Percentiles rank a stretch among this genome's conserved stretches.
Evolutionary conservation across 2,797 vertebrate species (phyloP).

Genomic region (Pipistrellus pygmaeus): DNA sequence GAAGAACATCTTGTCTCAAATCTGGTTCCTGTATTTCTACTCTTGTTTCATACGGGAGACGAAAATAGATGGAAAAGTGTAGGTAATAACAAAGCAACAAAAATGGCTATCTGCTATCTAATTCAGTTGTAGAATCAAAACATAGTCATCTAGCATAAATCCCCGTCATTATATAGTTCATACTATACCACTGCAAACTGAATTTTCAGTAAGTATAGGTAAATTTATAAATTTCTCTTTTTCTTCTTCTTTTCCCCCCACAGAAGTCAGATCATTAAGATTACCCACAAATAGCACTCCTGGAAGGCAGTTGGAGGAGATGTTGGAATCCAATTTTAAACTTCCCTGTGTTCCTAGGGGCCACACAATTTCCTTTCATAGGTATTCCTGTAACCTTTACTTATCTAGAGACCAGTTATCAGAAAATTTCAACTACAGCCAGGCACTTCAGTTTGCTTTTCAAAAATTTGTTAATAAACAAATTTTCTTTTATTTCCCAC

Average conservation of each 20-base stretch:
- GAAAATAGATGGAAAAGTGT: not conserved
- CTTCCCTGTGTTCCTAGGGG: not conserved
- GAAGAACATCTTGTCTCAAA: not conserved
- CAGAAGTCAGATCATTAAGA: not conserved
- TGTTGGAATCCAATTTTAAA: not conserved
- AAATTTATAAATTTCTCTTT: not conserved
- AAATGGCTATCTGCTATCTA: not conserved
- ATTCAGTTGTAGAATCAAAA: not conserved
- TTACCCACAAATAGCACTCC: not conserved
- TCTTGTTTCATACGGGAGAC: not conserved
- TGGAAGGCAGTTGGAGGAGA: not conserved
- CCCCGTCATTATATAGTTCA: not conserved
- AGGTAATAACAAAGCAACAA: not conserved
- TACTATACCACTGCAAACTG: not conserved
- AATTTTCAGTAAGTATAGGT: not conserved
- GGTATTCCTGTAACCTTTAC: not conserved
- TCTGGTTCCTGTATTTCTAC: not conserved
- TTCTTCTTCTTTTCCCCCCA: not conserved
- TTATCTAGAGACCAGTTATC: not conserved
- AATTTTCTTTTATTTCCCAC: not conserved
- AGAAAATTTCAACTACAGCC: constrained; percentile 6
- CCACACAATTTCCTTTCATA: not conserved
- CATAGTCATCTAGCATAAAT: not conserved
- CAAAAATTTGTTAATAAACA: not conserved
- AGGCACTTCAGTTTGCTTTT: not conserved